A percentile compares a stretch with the other conserved stretches of the same genome.
Evolutionary conservation across 2,888 invertebrate genomes (phyloP).

Genomic region (Dicycla oo): DNA sequence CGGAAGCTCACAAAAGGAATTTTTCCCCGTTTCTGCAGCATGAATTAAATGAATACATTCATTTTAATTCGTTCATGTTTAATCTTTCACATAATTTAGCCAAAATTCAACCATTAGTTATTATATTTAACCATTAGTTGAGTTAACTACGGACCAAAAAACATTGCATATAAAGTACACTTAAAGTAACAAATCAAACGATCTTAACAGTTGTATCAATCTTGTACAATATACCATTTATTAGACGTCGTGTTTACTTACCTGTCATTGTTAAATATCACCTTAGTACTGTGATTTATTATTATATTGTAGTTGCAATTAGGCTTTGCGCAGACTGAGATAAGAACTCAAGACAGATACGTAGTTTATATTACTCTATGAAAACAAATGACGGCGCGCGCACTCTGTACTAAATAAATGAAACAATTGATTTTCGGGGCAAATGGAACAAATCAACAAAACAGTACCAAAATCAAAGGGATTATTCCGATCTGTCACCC

Average conservation of each 20-base stretch:
- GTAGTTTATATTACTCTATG: background rate
- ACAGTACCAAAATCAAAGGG: background rate
- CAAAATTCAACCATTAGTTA: too few species aligned
- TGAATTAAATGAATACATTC: too few species aligned
- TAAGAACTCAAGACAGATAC: background rate
- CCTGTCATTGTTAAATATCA: constrained; percentile 47
- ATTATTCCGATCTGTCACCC: too few species aligned
- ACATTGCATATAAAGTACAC: constrained; percentile 44
- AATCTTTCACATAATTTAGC: too few species aligned
- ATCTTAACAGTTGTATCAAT: constrained; percentile 48
- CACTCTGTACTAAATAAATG: background rate
- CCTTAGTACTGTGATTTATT: constrained; percentile 43
- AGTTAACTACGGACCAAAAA: too few species aligned
- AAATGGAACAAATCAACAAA: background rate
- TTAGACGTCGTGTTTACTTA: constrained; percentile 45
- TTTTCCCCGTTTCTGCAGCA: too few species aligned
- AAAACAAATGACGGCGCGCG: background rate
- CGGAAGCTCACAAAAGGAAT: too few species aligned
- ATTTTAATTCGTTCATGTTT: too few species aligned
- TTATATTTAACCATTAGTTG: too few species aligned
- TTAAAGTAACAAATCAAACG: constrained; percentile 44
- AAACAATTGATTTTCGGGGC: background rate
- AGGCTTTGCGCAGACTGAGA: constrained; percentile 7
- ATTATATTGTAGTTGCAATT: constrained; percentile 24
- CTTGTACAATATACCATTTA: constrained; percentile 44